Conservation (phyloP, 1,140 invertebrate genomes). For the Physella acuta region DNA sequence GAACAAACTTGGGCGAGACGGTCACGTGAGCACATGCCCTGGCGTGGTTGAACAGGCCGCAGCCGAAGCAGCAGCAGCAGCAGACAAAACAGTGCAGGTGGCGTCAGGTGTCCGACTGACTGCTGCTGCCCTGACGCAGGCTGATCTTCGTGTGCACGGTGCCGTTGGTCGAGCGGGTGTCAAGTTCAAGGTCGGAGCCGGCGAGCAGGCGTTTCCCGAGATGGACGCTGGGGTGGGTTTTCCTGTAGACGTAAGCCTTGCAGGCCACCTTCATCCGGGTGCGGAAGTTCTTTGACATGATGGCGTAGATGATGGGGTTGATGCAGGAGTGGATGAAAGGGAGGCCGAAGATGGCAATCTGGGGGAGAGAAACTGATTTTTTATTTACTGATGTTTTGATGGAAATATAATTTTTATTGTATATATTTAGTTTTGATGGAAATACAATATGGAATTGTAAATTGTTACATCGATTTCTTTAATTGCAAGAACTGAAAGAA, state of each 20-base stretch:
- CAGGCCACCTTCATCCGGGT: conserved; percentile 53
- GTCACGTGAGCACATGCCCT: too few relatives aligned
- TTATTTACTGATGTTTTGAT: too few relatives aligned
- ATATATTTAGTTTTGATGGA: too few relatives aligned
- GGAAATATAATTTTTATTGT: too few relatives aligned
- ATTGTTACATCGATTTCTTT: too few relatives aligned
- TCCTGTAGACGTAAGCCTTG: conserved; percentile 28
- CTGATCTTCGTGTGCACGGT: conserved; percentile 34
- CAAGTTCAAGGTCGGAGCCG: conserved; percentile 33
- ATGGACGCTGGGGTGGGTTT: conserved; percentile 1
- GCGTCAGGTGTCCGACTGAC: conserved; percentile 30
- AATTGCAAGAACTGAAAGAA: too few relatives aligned
- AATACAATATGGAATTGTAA: too few relatives aligned
- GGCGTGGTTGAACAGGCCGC: neutral
- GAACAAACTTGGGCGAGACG: too few relatives aligned
- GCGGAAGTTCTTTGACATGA: conserved; percentile 63
- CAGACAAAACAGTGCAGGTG: conserved; percentile 12
- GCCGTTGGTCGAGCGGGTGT: conserved; percentile 29
- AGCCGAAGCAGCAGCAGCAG: conserved; percentile 18
- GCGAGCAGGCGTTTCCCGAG: conserved; percentile 8
- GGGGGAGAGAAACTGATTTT: conserved; percentile 22
- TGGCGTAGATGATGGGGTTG: conserved; percentile 64
- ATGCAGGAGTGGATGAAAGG: conserved; percentile 56
- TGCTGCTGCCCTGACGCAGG: conserved; percentile 25
- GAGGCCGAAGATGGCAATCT: conserved; percentile 41